Base-by-base conservation (phyloP, 2,888 invertebrate genomes). In the Nymphalis polychloros region DNA sequence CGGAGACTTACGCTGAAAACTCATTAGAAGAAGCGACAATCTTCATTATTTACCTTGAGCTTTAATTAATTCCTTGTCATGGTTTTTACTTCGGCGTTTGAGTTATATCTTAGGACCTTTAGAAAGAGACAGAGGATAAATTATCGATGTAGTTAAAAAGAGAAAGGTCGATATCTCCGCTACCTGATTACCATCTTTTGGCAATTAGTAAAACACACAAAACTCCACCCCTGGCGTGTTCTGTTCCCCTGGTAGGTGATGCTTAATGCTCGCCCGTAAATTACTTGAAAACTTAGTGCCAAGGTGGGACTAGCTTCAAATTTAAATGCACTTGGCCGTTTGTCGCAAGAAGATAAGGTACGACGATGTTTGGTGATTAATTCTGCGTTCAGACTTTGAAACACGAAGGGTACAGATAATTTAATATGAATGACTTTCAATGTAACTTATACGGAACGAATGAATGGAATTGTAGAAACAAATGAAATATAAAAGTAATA, bases 171-270 rank as follows among this genome's bases (percentile, higher is more conserved):
- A 83, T 73, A 81, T 89, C 86, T 87, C 85, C 76, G 79, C 81
- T 81, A 89, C 85, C 91, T 90, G 92, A 93, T 93, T 93, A 93
- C 89, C 93, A 94, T 94, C 93, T 93, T 93, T 93, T 92, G 85
- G 93, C 93, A 93, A 93, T 93, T 93, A 94, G 93, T 93, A 93
- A 93, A 93, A 93, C 93, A 93, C 91, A 93, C 93, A 93, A 93
- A 93, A 93, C 93, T 93, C 93, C 93, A 90, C 93, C 93, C 92
- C 88, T 88, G 87, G 86, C 90, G 81, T 93, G 92, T 92, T 88
- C 89, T 86, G 86, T 77, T 84, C 88, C 90, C 90, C 89, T 88
- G 91, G 90, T 90, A 91, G 90, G 91, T 92, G 90, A 92, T 90
- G 83, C 86, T 92, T 90, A 90, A 88, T 92, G 91, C 90, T 90